Base-by-base conservation (phyloP, 2,797 vertebrate species). In the Muraenolepis orangiensis region DNA sequence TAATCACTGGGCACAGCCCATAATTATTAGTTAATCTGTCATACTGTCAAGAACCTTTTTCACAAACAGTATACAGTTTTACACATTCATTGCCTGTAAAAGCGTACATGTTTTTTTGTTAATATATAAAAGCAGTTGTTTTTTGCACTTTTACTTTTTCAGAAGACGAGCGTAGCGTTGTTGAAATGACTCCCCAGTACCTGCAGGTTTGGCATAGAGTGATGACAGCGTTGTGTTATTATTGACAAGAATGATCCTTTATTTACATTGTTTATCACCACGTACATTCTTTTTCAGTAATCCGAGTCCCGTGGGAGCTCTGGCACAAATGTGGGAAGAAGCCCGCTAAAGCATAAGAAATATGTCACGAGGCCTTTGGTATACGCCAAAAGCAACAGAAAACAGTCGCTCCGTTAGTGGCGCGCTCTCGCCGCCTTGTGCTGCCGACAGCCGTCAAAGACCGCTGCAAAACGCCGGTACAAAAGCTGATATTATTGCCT, bases 211-310 rank as follows among this genome's bases (percentile, higher is more conserved):
- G 81, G 78, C 80, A 80, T 84, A 67, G 57, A 78, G 66, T 74
- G 79, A 79, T 81, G 80, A 87, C 77, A 84, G 79, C 83, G 81
- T 73, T 74, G 78, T 79, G 76, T 88, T 81, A 73, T 83, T 85
- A 82, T 80, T 71, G 72, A 78, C 80, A 90, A n/a, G 82, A 90
- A 86, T 89, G 82, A 80, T 87, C 79, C 80, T 87, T 67, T 88
- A 92, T 91, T 91, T 90, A 93, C 84, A 90, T 79, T 71, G 81
- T 87, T 61, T 85, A 78, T 91, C 76, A 78, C 79, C 82, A 90
- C 88, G 86, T 93, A 93, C 93, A 94, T 93, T 94, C 93, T 90
- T 88, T 46, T 86, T 83, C 82, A 85, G 81, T 86, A 85, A 89
- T 89, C 86, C 57, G 74, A 91, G 90, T 87, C 87, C 83, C 71